Conservation (phyloP, 2,113 vertebrate species). For the Holacanthus passer region DNA sequence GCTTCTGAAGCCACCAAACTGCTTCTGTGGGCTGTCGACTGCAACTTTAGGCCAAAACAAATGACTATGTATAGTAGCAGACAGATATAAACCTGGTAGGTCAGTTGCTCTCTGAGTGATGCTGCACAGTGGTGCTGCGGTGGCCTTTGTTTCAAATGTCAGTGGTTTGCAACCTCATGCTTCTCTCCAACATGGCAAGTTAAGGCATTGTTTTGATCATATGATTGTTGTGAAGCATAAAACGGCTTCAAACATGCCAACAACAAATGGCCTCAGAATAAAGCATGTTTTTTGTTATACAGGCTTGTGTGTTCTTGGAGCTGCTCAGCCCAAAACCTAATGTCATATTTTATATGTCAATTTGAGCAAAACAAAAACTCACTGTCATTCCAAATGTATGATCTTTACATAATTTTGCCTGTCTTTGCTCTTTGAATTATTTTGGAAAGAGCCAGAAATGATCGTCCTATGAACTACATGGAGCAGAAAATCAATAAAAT, state of each 20-base stretch:
- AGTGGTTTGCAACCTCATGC: slow-evolving; percentile 25
- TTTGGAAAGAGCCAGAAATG: not conserved
- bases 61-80: slow-evolving; percentile 28
- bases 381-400: not conserved
- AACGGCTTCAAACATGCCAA: slow-evolving; percentile 20
- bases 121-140: slow-evolving; percentile 21
- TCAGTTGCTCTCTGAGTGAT: slow-evolving; percentile 9
- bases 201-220: slow-evolving; percentile 4
- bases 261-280: slow-evolving; percentile 22
- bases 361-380: slow-evolving; percentile 17
- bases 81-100: slow-evolving; percentile 26
- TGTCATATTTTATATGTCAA: slow-evolving; percentile 23
- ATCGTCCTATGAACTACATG: not conserved
- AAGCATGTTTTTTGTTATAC: slow-evolving; percentile 8
- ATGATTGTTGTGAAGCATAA: slow-evolving; percentile 17
- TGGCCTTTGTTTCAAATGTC: slow-evolving; percentile 47
- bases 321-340: not conserved
- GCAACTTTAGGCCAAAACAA: slow-evolving; percentile 40
- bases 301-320: slow-evolving; percentile 11
- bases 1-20: slow-evolving; percentile 24
- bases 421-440: not conserved
- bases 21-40: slow-evolving; percentile 26
- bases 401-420: not conserved
- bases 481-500: not conserved
- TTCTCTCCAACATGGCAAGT: slow-evolving; percentile 7